A percentile compares a stretch with the other conserved stretches of the same genome.
Conservation (phyloP, 2,888 invertebrate genomes). For the Amitus sp. region DNA sequence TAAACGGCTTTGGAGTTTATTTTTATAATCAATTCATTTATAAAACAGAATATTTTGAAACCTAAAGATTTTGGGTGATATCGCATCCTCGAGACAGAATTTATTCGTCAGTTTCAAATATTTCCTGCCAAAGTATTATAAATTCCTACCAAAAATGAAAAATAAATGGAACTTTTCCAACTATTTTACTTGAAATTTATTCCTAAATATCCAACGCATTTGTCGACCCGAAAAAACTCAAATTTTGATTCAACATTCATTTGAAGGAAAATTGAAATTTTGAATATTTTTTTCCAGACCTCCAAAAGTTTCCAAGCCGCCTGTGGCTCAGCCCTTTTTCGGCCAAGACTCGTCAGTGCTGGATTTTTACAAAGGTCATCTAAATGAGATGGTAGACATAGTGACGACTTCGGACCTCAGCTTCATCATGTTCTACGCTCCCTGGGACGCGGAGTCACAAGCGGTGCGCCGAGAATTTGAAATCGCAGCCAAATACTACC, state of each 20-base stretch:
- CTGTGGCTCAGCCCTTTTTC: constrained; percentile 78
- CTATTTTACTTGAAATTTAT: too few species aligned
- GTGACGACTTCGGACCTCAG: constrained; percentile 78
- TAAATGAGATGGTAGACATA: constrained; percentile 72
- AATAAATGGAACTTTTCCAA: too few species aligned
- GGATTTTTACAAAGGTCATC: constrained; percentile 83
- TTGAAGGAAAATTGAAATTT: background rate
- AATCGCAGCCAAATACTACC: constrained; percentile 75
- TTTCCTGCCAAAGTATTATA: too few species aligned
- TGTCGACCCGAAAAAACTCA: background rate
- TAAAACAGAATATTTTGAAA: too few species aligned
- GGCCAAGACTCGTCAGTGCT: constrained; percentile 74
- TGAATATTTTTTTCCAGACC: constrained; percentile 64
- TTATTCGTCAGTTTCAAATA: too few species aligned
- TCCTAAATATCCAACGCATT: too few species aligned
- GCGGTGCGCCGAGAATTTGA: constrained; percentile 79
- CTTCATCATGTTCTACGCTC: constrained; percentile 93
- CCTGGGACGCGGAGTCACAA: constrained; percentile 92
- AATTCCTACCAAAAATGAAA: too few species aligned
- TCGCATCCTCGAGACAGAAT: too few species aligned
- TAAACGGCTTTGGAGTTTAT: too few species aligned
- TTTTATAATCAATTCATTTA: too few species aligned
- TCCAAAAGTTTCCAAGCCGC: constrained; percentile 70
- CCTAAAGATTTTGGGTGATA: too few species aligned
- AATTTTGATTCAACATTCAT: background rate